phyloP scores from a whole-genome alignment of 2,113 vertebrate genomes.

The Gulo gulo region DNA sequence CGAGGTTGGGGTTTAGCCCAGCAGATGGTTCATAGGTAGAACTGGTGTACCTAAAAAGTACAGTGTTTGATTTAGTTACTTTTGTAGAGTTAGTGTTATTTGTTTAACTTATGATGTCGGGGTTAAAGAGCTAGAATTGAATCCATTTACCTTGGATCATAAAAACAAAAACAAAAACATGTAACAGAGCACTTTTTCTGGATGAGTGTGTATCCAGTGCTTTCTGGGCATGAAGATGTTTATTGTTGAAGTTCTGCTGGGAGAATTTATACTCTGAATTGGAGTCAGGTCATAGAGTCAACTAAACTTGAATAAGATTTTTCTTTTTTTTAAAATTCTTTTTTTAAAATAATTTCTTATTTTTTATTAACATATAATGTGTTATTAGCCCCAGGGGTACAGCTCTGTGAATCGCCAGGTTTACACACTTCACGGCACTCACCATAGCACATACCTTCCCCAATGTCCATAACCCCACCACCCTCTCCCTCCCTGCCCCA shows the following conservation, averaged over 20 bases:
- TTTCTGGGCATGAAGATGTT: background rate
- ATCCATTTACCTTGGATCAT: background rate
- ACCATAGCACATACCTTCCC: no score
- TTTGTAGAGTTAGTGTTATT: background rate
- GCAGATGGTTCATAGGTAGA: background rate
- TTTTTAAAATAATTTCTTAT: no score
- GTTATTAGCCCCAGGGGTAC: no score
- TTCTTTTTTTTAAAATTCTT: background rate
- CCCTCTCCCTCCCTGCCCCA: no score
- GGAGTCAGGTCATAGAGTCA: background rate
- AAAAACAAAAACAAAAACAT: background rate
- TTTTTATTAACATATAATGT: no score
- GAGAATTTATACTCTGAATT: background rate
- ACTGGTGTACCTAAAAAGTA: background rate
- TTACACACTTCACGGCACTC: no score
- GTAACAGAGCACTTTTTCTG: background rate
- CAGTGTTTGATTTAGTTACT: background rate
- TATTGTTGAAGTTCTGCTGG: background rate
- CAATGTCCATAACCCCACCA: no score
- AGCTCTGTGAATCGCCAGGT: no score
- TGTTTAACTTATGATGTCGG: background rate
- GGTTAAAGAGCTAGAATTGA: background rate
- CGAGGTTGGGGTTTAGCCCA: background rate
- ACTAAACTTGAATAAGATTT: background rate
- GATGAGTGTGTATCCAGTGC: background rate